Evolutionary conservation across 2,888 invertebrate genomes (phyloP).

Genomic region (Macrophya annulata): DNA sequence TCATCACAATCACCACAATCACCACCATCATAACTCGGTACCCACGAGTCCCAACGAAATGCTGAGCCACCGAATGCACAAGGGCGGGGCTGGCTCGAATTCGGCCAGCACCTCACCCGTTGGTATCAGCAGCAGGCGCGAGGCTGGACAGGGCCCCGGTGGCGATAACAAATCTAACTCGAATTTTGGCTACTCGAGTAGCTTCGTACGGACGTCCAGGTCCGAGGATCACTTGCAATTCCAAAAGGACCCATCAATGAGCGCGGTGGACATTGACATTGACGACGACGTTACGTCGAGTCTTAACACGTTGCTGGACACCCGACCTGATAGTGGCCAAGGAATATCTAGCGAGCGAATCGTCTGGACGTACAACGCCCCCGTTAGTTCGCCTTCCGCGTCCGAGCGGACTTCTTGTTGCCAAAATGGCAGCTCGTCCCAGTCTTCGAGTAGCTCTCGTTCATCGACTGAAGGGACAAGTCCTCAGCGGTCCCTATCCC

Average conservation of each 20-base stretch:
- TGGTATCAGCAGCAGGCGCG: slow-evolving; percentile 81
- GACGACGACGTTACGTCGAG: slow-evolving; percentile 97
- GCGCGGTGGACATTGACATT: slow-evolving; percentile 94
- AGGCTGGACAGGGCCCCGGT: slow-evolving; percentile 64
- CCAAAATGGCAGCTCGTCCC: slow-evolving; percentile 83
- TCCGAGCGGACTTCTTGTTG: slow-evolving; percentile 81
- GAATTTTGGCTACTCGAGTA: slow-evolving; percentile 76
- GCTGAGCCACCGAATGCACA: slow-evolving; percentile 82
- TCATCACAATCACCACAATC: slow-evolving; percentile 81
- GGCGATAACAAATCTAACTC: slow-evolving; percentile 63
- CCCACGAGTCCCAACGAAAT: slow-evolving; percentile 87
- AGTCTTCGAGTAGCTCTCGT: slow-evolving; percentile 76
- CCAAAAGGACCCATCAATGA: slow-evolving; percentile 89
- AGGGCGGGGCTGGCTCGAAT: slow-evolving; percentile 78
- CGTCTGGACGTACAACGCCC: slow-evolving; percentile 96
- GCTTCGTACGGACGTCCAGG: slow-evolving; percentile 92
- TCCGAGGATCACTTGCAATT: slow-evolving; percentile 96
- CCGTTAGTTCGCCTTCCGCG: slow-evolving; percentile 84
- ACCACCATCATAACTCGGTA: slow-evolving; percentile 83
- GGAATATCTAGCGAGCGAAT: slow-evolving; percentile 85
- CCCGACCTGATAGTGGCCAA: slow-evolving; percentile 83
- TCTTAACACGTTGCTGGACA: slow-evolving; percentile 93
- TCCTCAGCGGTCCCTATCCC: slow-evolving; percentile 84
- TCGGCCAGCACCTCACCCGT: slow-evolving; percentile 82
- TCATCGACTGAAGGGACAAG: slow-evolving; percentile 77